Evolutionary conservation across 2,113 vertebrate genomes (phyloP).

Genomic region (Ranitomeya imitator): DNA sequence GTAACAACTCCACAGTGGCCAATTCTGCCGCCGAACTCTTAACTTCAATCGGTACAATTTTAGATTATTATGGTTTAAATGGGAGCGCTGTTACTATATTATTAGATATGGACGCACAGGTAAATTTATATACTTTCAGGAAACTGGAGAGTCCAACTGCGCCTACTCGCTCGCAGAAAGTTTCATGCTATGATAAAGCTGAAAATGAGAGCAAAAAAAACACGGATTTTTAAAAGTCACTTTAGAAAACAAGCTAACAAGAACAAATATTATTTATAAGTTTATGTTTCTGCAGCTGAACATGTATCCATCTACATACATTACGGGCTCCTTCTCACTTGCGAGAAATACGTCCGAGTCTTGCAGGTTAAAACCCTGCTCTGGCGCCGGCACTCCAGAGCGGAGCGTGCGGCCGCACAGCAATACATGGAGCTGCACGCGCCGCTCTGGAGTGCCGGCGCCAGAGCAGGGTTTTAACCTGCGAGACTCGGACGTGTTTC

Average conservation of each 20-base stretch:
- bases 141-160: conserved; percentile 23
- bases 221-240: conserved; percentile 6
- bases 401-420: too few relatives aligned
- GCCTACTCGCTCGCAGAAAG: conserved; percentile 21
- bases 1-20: conserved; percentile 53
- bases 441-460: too few relatives aligned
- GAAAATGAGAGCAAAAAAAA: not conserved
- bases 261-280: not conserved
- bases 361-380: too few relatives aligned
- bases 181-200: conserved; percentile 32
- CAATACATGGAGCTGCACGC: too few relatives aligned
- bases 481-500: too few relatives aligned
- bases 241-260: conserved; percentile 3
- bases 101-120: conserved; percentile 56
- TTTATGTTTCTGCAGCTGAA: not conserved
- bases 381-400: too few relatives aligned
- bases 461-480: too few relatives aligned
- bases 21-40: conserved; percentile 55
- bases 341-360: too few relatives aligned
- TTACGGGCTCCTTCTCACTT: too few relatives aligned
- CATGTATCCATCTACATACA: not conserved
- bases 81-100: conserved; percentile 50
- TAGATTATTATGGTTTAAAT: conserved; percentile 58
- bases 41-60: conserved; percentile 56
- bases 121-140: conserved; percentile 53